These are phyloP conservation scores for Probaryconus sp. DNA, from an alignment of 1,140 invertebrate species.

Conservation along the genomic window DNA sequence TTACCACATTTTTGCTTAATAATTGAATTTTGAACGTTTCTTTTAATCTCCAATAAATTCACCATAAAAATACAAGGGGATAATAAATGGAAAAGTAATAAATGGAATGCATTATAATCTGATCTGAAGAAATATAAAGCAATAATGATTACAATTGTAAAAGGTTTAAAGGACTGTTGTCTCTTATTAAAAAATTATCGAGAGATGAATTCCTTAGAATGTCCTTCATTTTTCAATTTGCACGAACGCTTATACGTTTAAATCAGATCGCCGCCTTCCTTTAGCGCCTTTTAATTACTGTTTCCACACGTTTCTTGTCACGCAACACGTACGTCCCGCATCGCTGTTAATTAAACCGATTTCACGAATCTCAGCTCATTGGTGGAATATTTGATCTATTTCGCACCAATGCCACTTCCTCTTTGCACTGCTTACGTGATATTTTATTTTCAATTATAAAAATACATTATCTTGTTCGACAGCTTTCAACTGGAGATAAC, in stretches of 20 bases:
- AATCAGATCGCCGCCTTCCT: conserved; percentile 23
- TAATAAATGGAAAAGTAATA: conserved; percentile 1
- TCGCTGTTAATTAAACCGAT: conserved; percentile 31
- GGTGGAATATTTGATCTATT: conserved; percentile 15
- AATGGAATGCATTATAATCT: neutral
- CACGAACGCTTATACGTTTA: conserved; percentile 18
- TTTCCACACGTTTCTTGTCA: conserved; percentile 28
- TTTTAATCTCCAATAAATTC: conserved; percentile 18
- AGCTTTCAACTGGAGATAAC: too few species aligned
- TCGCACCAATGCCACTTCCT: too few species aligned
- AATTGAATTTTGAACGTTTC: conserved; percentile 33
- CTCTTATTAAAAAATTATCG: conserved; percentile 7
- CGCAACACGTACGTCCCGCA: conserved; percentile 15
- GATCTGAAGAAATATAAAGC: too few species aligned
- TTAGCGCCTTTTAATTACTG: conserved; percentile 31
- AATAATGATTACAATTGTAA: too few species aligned
- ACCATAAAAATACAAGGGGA: neutral
- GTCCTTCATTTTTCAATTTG: conserved; percentile 14
- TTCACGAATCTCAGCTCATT: conserved; percentile 29
- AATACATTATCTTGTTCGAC: too few species aligned
- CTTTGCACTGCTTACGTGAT: too few species aligned
- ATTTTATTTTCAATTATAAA: too few species aligned
- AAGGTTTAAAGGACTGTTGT: neutral
- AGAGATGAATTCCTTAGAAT: neutral
- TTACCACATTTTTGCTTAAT: conserved; percentile 27